phyloP scores from a whole-genome alignment of 2,797 vertebrate genomes.

The Sebastes vulpes region DNA sequence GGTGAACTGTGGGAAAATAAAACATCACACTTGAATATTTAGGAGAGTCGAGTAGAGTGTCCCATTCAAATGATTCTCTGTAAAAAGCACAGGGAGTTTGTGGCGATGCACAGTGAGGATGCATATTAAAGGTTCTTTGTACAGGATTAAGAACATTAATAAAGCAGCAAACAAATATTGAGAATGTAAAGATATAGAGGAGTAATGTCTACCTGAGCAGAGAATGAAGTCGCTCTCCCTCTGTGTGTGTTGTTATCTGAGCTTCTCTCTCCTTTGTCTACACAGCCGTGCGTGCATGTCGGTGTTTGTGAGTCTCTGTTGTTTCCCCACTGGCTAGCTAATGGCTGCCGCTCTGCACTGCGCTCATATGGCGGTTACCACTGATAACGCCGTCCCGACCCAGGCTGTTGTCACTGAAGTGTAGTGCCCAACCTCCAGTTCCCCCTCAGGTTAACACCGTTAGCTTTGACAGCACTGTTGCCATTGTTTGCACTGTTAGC shows the following conservation, averaged over 20 bases:
- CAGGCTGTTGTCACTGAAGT: no score
- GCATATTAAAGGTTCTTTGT: background rate
- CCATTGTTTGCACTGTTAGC: no score
- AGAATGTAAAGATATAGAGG: background rate
- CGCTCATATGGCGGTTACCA: no score
- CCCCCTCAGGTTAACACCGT: no score
- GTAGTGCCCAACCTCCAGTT: no score
- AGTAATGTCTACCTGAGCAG: background rate
- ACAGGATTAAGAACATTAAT: background rate
- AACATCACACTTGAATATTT: background rate
- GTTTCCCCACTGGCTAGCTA: fast-evolving
- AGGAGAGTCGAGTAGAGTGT: background rate
- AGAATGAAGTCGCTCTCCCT: background rate
- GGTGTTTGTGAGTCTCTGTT: background rate
- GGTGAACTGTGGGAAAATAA: background rate
- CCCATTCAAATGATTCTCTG: background rate
- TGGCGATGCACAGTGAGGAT: background rate
- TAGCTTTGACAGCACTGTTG: no score
- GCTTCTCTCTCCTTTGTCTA: background rate
- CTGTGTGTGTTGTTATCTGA: background rate
- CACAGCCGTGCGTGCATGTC: background rate
- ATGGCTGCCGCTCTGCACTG: background rate
- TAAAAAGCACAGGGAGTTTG: background rate
- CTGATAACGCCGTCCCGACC: no score
- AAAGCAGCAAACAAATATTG: background rate